Percentiles rank a stretch among this genome's conserved stretches.
Evolutionary conservation across 2,888 invertebrate species (phyloP).

Genomic region (Catocala fraxini): DNA sequence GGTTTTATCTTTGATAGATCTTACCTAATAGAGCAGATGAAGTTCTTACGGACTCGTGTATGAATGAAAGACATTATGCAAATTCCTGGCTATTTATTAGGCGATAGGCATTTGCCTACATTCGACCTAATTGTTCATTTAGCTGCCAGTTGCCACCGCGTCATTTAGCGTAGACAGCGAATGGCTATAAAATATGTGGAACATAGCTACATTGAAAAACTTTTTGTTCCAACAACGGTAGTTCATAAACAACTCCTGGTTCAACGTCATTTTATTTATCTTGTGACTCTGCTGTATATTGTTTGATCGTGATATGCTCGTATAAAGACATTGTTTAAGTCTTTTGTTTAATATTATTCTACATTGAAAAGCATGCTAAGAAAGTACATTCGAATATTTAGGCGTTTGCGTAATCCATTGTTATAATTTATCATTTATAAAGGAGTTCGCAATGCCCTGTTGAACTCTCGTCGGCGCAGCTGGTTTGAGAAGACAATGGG

Average conservation of each 20-base stretch:
- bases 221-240: constrained; percentile 24
- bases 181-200: constrained; percentile 41
- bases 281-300: neutral
- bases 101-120: constrained; percentile 45
- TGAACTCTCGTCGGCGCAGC: constrained; percentile 30
- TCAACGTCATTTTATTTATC: constrained; percentile 1
- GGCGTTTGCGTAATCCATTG: constrained; percentile 48
- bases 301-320: constrained; percentile 7
- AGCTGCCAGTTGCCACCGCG: constrained; percentile 46
- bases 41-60: constrained; percentile 22
- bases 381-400: constrained; percentile 21
- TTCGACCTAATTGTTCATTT: constrained; percentile 54
- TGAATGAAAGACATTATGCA: constrained; percentile 20
- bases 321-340: constrained; percentile 7
- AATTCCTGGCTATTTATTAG: constrained; percentile 42
- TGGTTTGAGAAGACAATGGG: constrained; percentile 45
- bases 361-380: constrained; percentile 19
- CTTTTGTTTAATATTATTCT: constrained; percentile 12
- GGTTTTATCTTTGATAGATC: constrained; percentile 1
- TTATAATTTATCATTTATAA: constrained; percentile 44
- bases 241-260: constrained; percentile 8
- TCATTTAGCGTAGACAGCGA: constrained; percentile 49
- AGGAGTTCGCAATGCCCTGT: constrained; percentile 42
- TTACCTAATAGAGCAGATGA: constrained; percentile 2
- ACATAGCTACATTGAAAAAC: constrained; percentile 42